Evolutionary conservation across 2,888 invertebrate genomes (phyloP), one percentile per base, ranked within the genome.

Genomic region (Trissonchulus sp.): DNA sequence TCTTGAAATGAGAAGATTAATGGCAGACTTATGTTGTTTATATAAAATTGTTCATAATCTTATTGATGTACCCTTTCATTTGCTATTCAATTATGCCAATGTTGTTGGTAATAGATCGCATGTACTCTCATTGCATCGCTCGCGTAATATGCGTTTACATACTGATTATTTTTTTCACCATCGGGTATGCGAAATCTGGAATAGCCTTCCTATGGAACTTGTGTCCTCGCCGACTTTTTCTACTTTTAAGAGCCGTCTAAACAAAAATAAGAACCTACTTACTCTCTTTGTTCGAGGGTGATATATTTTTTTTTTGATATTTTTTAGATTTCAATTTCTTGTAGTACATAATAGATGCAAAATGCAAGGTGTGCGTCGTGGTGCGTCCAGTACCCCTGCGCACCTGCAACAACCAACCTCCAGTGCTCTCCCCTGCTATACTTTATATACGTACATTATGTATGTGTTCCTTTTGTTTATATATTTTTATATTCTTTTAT

Each of bases 1-100:
- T 8, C 8, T 48, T 48, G 48, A 48, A 48, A 15, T 48, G 48
- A 48, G 48, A 48, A 48, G 48, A 48, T 48, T 48, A 48, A 23
- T 48, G 8, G 8, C 23, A 15, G 8, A 48, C 23, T 48, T 48
- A 48, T 48, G 48, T 48, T 15, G 8, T 48, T 48, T 48, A 23
- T 48, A 48, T 48, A 48, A 48, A 23, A 48, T 48, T 48, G 48
- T 28, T 73, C 48, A 73, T 65, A 18, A 28, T n/a, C n/a, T 65
- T 30, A 73, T n/a, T 23, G 68, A 28, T 28, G 68, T 28, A 48
- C 8, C 18, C 2, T 65, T 65, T 31, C 8, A 33, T 33, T 33
- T n/a, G 3, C 31, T 65, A n/a, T 18, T 65, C n/a, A 8, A n/a
- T 33, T 31, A 65, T 33, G 68, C 33, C 8, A n/a, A 8, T 65